Evolutionary conservation across 2,797 vertebrate genomes (phyloP).

Genomic region (Periophthalmus magnuspinnatus): DNA sequence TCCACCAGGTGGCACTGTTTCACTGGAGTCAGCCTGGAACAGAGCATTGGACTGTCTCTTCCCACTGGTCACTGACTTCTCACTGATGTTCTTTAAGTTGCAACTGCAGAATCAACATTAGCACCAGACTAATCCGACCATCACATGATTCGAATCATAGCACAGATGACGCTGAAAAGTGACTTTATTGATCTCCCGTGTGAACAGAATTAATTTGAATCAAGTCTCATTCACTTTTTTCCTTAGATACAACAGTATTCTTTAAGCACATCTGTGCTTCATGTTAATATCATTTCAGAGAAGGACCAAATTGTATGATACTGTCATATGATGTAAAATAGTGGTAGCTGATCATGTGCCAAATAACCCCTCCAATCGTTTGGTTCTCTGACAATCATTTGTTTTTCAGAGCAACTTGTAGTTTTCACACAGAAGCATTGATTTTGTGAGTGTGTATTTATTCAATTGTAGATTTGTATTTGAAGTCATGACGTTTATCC

Average conservation of each 20-base stretch:
- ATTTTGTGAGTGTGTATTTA: conserved; percentile 82
- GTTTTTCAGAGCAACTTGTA: conserved; percentile 75
- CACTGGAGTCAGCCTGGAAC: conserved; percentile 38
- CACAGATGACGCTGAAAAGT: conserved; percentile 52
- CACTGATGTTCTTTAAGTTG: conserved; percentile 49
- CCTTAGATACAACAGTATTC: conserved; percentile 91
- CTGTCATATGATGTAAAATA: conserved; percentile 84
- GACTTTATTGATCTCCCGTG: conserved; percentile 57
- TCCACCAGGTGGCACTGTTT: conserved; percentile 64
- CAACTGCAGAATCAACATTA: conserved; percentile 62
- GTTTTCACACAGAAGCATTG: conserved; percentile 74
- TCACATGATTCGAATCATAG: conserved; percentile 45
- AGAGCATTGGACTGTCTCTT: conserved; percentile 34
- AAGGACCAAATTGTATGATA: conserved; percentile 92
- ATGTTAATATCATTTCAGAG: conserved; percentile 90
- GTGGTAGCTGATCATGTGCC: conserved; percentile 87
- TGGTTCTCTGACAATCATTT: conserved; percentile 90
- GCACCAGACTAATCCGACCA: conserved; percentile 57
- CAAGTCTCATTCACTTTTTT: conserved; percentile 74
- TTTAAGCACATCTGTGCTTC: conserved; percentile 86
- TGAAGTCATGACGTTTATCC: conserved; percentile 61
- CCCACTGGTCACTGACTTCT: conserved; percentile 39
- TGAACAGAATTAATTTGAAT: conserved; percentile 63
- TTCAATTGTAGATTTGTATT: conserved; percentile 83
- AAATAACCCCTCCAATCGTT: conserved; percentile 81